Evolutionary conservation across 2,113 vertebrate genomes (phyloP), one percentile per base, ranked within the genome.

Genomic region (Cranoglanis bouderius): DNA sequence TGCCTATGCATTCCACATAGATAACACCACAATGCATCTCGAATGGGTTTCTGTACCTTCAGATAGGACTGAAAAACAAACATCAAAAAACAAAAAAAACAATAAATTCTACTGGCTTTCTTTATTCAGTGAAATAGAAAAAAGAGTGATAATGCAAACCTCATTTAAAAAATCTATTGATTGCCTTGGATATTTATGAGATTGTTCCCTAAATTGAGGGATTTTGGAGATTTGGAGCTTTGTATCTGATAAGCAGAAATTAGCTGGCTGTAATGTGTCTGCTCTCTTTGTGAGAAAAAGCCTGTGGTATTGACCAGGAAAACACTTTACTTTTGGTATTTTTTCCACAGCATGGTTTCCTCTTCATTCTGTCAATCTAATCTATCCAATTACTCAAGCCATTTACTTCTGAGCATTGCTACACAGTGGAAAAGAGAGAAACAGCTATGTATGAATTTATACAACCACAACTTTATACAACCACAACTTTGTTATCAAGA

Each of bases 141-240:
- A 61, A 43, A 8, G 21, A 55, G n/a, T 35, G 61, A 67, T 63
- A 74, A 87, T 77, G 67, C 89, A 83, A 85, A 87, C 46, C 26
- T 57, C 7, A 84, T 75, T 51, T 19, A 70, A 75, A 38, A 88
- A 82, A 65, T 70, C 75, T 38, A 88, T 89, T 89, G 88, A 91
- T 90, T 90, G 24, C 65, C 46, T 43, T 12, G 78, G 65, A 86
- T 91, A 85, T 92, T 92, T 89, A 89, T 90, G 85, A 91, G 88
- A 91, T 90, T 92, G 88, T 83, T 82, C 70, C 77, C 46, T 90
- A 91, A 91, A 67, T 87, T 84, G 55, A 72, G 57, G 82, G 75
- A 89, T 89, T 90, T 90, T 82, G n/a, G 38, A 86, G 61, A 92
- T 90, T 91, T 82, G 55, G 18, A 90, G 82, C 84, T 92, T 90